These are phyloP conservation scores for Agrotis ipsilon DNA, from an alignment of 2,888 invertebrate species.

Conservation along the genomic window DNA sequence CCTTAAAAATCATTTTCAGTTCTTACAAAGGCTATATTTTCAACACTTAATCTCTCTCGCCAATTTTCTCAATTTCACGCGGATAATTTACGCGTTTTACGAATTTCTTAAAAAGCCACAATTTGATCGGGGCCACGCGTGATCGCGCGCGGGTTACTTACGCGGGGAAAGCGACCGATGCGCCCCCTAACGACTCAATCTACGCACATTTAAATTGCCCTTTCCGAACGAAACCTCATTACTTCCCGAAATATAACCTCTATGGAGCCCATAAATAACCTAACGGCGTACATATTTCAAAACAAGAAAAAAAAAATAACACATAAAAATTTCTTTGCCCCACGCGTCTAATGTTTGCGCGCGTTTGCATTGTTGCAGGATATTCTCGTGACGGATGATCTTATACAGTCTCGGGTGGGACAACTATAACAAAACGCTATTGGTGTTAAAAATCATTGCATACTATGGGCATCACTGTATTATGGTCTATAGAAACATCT, in stretches of 20 bases:
- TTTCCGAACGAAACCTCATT: constrained; percentile 91
- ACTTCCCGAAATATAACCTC: constrained; percentile 91
- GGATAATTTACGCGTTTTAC: constrained; percentile 58
- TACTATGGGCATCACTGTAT: no score
- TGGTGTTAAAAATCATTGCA: no score
- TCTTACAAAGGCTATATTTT: neutral
- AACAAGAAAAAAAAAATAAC: constrained; percentile 90
- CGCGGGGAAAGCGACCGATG: constrained; percentile 77
- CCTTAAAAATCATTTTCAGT: neutral
- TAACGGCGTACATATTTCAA: constrained; percentile 91
- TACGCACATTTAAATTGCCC: constrained; percentile 90
- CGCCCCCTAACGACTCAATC: constrained; percentile 88
- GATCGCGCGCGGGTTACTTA: constrained; percentile 69
- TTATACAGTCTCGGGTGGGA: neutral
- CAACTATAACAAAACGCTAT: no score
- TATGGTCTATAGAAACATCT: no score
- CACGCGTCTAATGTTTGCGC: constrained; percentile 85
- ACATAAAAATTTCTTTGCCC: constrained; percentile 90
- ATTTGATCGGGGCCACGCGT: constrained; percentile 68
- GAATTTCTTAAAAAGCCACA: constrained; percentile 67
- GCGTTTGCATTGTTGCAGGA: constrained; percentile 77
- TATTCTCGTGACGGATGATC: constrained; percentile 26
- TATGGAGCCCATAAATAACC: constrained; percentile 90
- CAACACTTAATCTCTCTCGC: constrained; percentile 29
- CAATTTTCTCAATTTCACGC: constrained; percentile 45